Conservation (phyloP, 2,113 vertebrate species). For the Procavia capensis region DNA sequence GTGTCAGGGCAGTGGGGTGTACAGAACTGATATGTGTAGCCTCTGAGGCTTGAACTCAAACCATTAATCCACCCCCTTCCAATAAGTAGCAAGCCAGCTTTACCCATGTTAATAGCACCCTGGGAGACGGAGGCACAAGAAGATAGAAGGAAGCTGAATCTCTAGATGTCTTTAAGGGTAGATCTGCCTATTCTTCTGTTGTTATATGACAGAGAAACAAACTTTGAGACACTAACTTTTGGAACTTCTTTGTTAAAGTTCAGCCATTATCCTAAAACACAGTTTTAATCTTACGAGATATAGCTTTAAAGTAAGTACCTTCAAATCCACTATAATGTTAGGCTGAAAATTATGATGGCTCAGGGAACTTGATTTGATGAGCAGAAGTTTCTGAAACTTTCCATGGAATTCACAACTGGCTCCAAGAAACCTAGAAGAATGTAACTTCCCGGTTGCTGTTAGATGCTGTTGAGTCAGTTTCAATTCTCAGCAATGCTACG, state of each 20-base stretch:
- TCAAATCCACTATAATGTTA: not conserved
- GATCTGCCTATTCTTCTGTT: not conserved
- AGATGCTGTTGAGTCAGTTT: no score
- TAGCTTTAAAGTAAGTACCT: not conserved
- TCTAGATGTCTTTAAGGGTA: not conserved
- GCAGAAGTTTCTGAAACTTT: not conserved
- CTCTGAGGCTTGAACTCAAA: not conserved
- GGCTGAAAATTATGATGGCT: not conserved
- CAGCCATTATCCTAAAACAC: not conserved
- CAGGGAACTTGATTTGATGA: not conserved
- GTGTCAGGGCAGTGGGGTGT: not conserved
- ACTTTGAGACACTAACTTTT: not conserved
- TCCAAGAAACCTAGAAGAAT: not conserved
- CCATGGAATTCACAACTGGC: not conserved
- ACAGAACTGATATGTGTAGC: not conserved
- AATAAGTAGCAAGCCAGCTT: not conserved
- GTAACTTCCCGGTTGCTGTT: not conserved
- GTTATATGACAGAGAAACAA: not conserved
- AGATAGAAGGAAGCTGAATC: not conserved
- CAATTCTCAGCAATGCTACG: no score
- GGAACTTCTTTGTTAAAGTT: not conserved
- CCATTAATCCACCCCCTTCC: not conserved
- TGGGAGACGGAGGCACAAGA: not conserved
- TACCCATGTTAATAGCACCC: not conserved
- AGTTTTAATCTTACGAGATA: not conserved